Percentiles rank a stretch among this genome's conserved stretches.
These are phyloP conservation scores for Felis catus DNA, from an alignment of 2,113 vertebrate genomes.

Conservation along the genomic window DNA sequence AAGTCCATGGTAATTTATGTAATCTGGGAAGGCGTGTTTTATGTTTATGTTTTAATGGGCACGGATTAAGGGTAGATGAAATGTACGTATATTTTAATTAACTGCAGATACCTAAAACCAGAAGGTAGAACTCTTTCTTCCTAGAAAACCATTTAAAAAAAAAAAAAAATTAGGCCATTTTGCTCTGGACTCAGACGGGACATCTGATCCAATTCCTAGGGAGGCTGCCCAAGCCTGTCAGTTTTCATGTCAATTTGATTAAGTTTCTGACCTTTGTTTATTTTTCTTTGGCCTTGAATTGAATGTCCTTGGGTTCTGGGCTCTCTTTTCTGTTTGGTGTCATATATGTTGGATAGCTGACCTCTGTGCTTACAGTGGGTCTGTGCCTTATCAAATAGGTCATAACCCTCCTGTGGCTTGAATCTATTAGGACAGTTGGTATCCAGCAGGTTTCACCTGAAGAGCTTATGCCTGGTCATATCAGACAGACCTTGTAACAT, in stretches of 20 bases:
- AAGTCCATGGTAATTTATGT: neutral
- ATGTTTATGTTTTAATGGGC: neutral
- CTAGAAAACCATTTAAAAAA: neutral
- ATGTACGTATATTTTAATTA: neutral
- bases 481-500: neutral
- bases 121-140: neutral
- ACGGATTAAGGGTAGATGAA: neutral
- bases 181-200: neutral
- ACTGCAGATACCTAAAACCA: neutral
- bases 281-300: constrained; percentile 3
- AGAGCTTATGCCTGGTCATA: neutral
- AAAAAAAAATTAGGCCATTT: neutral
- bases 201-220: neutral
- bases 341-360: neutral
- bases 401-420: neutral
- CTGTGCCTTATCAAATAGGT: neutral
- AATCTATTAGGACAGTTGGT: neutral
- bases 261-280: neutral
- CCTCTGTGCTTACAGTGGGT: neutral
- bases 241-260: neutral
- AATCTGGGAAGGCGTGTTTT: constrained; percentile 1
- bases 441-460: neutral
- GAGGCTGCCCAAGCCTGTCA: neutral
- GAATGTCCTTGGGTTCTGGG: neutral
- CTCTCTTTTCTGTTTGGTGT: neutral